Percentiles rank a stretch among this genome's conserved stretches.
Evolutionary conservation across 2,888 invertebrate genomes (phyloP).

Genomic region (Helicoverpa assulta): DNA sequence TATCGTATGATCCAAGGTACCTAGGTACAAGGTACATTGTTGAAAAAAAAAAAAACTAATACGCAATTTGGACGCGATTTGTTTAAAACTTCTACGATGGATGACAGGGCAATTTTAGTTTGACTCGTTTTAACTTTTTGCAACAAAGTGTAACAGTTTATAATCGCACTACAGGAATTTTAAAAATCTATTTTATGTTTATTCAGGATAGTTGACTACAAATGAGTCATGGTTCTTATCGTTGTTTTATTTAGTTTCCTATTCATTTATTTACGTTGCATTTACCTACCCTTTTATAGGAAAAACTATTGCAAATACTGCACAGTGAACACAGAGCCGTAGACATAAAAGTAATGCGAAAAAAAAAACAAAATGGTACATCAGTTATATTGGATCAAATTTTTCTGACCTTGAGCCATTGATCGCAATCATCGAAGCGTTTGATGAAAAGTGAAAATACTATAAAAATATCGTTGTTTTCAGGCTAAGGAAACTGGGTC

Average conservation of each 20-base stretch:
- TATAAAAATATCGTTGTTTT: conserved; percentile 42
- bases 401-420: conserved; percentile 32
- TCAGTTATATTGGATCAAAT: conserved; percentile 1
- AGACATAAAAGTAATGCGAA: background rate
- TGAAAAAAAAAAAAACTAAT: background rate
- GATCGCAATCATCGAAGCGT: conserved; percentile 38
- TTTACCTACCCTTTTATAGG: conserved; percentile 6
- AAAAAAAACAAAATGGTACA: background rate
- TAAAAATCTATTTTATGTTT: background rate
- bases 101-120: background rate
- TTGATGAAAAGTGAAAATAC: conserved; percentile 38
- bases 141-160: background rate
- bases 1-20: conserved; percentile 39
- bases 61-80: background rate
- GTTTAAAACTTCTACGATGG: background rate
- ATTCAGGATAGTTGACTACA: background rate
- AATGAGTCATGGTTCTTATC: conserved; percentile 19
- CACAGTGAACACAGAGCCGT: background rate
- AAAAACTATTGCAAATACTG: conserved; percentile 15
- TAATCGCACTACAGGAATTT: background rate
- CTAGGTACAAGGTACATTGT: conserved; percentile 21
- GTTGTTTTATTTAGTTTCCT: background rate
- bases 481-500: conserved; percentile 63
- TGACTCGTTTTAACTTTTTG: background rate
- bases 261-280: conserved; percentile 1